Conservation (phyloP, 2,797 vertebrate genomes). For the Pseudocheirus occidentalis region DNA sequence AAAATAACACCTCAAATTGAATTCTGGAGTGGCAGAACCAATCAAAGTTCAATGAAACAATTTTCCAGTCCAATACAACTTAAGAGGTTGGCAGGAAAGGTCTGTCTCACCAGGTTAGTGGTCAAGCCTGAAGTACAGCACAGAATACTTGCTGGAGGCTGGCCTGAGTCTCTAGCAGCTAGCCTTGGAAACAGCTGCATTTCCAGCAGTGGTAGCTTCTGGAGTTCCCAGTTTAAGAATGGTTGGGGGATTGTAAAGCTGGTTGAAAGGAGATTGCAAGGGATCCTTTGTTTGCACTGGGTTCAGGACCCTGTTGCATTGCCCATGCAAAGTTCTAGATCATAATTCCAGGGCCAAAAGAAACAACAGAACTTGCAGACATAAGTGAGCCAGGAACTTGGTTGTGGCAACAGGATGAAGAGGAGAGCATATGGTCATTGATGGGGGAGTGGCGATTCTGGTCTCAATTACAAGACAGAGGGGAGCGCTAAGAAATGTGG, state of each 20-base stretch:
- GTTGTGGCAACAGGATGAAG: not conserved
- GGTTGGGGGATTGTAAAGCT: rapidly evolving
- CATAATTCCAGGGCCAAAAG: not conserved
- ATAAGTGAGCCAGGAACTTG: not conserved
- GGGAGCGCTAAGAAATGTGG: not conserved
- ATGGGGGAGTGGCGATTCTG: not conserved
- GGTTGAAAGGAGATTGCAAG: not conserved
- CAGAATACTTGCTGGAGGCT: not conserved
- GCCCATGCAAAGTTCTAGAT: not conserved
- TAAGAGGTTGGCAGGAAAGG: not conserved
- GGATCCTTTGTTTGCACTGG: not conserved
- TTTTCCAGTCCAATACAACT: not conserved
- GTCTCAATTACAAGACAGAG: not conserved
- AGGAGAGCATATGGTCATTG: not conserved
- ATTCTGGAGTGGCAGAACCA: not conserved
- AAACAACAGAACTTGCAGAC: not conserved
- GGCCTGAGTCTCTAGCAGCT: not conserved
- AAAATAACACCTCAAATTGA: not conserved
- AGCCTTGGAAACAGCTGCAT: not conserved
- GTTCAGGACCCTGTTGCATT: not conserved
- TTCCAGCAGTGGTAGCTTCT: not conserved
- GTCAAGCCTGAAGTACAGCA: not conserved
- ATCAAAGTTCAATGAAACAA: not conserved
- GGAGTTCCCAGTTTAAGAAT: not conserved
- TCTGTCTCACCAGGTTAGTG: not conserved